A percentile compares a stretch with the other conserved stretches of the same genome.
Conservation (phyloP, 2,888 invertebrate species). For the Pegoplata infirma region DNA sequence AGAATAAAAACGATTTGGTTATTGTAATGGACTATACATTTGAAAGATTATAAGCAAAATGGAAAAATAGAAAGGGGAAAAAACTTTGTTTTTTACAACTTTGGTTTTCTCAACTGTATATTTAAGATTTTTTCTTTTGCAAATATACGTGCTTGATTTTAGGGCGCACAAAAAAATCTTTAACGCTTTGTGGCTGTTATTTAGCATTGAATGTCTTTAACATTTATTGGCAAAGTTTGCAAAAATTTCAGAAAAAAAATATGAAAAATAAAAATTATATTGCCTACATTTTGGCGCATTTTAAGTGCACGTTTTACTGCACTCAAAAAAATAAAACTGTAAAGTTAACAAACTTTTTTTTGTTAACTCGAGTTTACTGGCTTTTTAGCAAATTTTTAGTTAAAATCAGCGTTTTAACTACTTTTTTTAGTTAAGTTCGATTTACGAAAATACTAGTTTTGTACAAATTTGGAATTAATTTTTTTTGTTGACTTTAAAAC, state of each 20-base stretch:
- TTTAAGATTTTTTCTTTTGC: slow-evolving; percentile 18
- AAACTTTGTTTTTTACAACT: neutral
- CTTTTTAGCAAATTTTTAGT: too few relatives aligned
- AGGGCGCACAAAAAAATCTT: neutral
- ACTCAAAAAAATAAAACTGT: too few relatives aligned
- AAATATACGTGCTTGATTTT: slow-evolving; percentile 53
- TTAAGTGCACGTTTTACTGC: slow-evolving; percentile 59
- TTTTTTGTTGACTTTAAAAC: too few relatives aligned
- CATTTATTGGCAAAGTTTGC: slow-evolving; percentile 61
- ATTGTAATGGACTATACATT: slow-evolving; percentile 28
- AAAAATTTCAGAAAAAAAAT: slow-evolving; percentile 23
- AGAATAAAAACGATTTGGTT: slow-evolving; percentile 42
- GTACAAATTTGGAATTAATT: too few relatives aligned
- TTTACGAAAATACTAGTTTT: too few relatives aligned
- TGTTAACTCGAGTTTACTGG: too few relatives aligned
- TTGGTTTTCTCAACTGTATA: slow-evolving; percentile 31
- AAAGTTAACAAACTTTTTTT: too few relatives aligned
- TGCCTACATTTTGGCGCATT: slow-evolving; percentile 59
- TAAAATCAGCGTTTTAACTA: too few relatives aligned
- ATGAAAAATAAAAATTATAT: slow-evolving; percentile 10
- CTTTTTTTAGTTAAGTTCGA: too few relatives aligned
- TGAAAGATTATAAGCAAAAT: slow-evolving; percentile 22
- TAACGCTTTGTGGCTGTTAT: slow-evolving; percentile 38
- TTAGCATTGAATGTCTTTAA: slow-evolving; percentile 48
- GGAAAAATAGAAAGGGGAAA: neutral